Evolutionary conservation across 2,888 invertebrate species (phyloP), one percentile per base, ranked within the genome.

Genomic region (Pandemis cinnamomeana): DNA sequence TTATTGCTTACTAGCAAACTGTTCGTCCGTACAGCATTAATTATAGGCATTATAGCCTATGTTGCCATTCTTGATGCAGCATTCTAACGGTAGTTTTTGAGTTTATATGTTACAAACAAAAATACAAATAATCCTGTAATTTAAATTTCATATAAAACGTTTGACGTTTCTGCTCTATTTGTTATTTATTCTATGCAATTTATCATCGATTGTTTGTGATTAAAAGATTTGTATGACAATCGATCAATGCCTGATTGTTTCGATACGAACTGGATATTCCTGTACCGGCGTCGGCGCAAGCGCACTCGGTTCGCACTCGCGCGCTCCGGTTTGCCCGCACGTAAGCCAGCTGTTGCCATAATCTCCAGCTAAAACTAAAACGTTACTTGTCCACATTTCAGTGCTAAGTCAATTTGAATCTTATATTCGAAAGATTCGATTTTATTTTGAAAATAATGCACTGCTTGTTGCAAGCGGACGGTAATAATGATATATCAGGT

Each of bases 251-350:
- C 66, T 7, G 61, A 61, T 61, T 5, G 42, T 7, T 5, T 42
- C 6, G 61, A n/a, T 36, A n/a, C 42, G 42, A 44, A 15, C 44
- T 44, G 62, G 15, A 63, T 44, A 63, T 44, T 42, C 13, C 15
- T 20, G 42, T 20, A 44, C 44, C 8, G 15, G 15, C 44, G 15
- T 15, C 7, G 42, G 20, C 20, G 20, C 63, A 8, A 7, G 48
- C 51, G 66, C 66, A 66, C 66, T 66, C 66, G 51, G 36, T 66
- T 51, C n/a, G 66, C 51, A 66, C 66, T 66, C 66, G 36, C 4
- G n/a, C 51, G 48, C 66, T 36, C n/a, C 10, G 20, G n/a, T 8
- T n/a, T n/a, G n/a, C 8, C 15, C 15, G 63, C 36, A 36, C 27
- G 27, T 5, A 27, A 13, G 42, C 5, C 5, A 13, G 13, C 6